phyloP scores from a whole-genome alignment of 2,888 invertebrate species.

The Sinotaia quadrata region DNA sequence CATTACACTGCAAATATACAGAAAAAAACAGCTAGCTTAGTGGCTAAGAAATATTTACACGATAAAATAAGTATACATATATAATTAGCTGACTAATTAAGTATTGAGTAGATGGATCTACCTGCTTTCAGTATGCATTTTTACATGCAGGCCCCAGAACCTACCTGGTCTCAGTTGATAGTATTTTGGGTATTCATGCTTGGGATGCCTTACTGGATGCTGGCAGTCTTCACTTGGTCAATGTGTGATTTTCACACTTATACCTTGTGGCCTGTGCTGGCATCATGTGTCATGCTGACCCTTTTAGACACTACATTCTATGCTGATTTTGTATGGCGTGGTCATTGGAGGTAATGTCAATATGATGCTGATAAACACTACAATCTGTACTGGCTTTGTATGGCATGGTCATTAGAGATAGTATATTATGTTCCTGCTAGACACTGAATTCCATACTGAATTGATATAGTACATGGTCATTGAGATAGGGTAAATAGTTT shows the following conservation, averaged over 20 bases:
- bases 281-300: constrained; percentile 49
- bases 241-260: constrained; percentile 55
- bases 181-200: constrained; percentile 49
- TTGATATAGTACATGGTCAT: too few species aligned
- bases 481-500: too few species aligned
- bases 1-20: not conserved
- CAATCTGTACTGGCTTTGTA: too few species aligned
- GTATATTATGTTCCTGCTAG: too few species aligned
- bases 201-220: constrained; percentile 53
- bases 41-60: too few species aligned
- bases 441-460: too few species aligned
- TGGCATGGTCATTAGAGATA: too few species aligned
- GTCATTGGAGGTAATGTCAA: constrained; percentile 39
- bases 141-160: constrained; percentile 41
- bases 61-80: too few species aligned
- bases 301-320: constrained; percentile 49
- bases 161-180: constrained; percentile 42
- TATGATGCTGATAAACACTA: not conserved
- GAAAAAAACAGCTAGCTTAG: not conserved
- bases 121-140: not conserved
- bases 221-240: constrained; percentile 56
- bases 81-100: too few species aligned
- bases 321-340: constrained; percentile 34
- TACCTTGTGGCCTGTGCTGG: constrained; percentile 52
- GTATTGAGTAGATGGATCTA: not conserved